Base-by-base conservation (phyloP, 2,888 invertebrate species). In the Adela reaumurella region DNA sequence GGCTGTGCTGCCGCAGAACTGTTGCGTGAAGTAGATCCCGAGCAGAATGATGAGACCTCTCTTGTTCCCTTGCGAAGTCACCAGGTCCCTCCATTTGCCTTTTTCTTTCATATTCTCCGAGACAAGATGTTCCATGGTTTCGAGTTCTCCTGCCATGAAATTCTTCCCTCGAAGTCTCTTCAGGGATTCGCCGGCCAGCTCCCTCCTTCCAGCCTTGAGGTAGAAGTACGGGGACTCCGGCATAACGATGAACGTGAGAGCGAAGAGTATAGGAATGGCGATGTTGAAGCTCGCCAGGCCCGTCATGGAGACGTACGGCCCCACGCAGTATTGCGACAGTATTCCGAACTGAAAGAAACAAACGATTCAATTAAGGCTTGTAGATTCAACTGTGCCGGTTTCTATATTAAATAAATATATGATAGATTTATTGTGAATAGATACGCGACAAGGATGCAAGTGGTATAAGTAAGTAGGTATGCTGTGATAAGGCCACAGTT, bases 191-290 rank as follows among this genome's bases (percentile, higher is more conserved):
- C 81, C 74, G 0, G 87, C 87, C 50, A 74, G 66, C 28, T 81
- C 80, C 6, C 68, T 65, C 19, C 74, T 67, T 11, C 74, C 78
- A 0, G 67, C 64, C 47, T 81, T 78, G 19, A 84, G 69, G 59
- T 73, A 73, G 58, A 74, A 84, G 57, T 85, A 81, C 0, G 88
- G 88, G 2, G 86, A 84, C 61, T 88, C 88, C 0, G 87, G 87
- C 74, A 86, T 81, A 41, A 81, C 79, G 45, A 80, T 68, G 60
- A 85, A 82, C 1, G 81, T 74, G 1, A 82, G 61, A 14, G 84
- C 70, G 57, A 84, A 81, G 2, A 83, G 56, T 24, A 84, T 66
- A 1, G 85, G 81, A 49, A 84, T 70, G 1, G 81, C 63, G 42
- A 83, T 71, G 47, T 83, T 80, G 56, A 83, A 78, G 56, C 80